phyloP scores from a whole-genome alignment of 2,797 vertebrate genomes.

The Pseudotriccus pelzelni region DNA sequence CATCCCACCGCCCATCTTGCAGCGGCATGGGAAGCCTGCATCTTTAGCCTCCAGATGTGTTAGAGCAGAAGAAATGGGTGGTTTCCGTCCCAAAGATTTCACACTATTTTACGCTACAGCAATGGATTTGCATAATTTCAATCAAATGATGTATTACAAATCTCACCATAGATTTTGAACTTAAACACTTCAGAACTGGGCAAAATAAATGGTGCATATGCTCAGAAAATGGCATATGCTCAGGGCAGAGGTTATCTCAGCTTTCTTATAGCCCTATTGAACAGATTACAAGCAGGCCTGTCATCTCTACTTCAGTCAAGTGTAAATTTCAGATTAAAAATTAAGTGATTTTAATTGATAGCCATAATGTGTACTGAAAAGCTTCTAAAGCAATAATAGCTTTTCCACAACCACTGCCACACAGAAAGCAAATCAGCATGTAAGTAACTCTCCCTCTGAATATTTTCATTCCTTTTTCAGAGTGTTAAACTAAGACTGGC shows the following conservation, averaged over 20 bases:
- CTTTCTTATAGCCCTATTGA: background rate
- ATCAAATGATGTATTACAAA: background rate
- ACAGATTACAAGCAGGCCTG: background rate
- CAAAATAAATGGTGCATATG: background rate
- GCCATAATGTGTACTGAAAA: background rate
- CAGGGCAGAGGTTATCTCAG: background rate
- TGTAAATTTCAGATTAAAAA: background rate
- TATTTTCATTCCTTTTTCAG: background rate
- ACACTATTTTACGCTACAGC: background rate
- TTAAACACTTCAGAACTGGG: background rate
- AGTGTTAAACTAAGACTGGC: background rate
- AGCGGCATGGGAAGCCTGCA: rapidly evolving
- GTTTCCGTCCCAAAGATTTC: background rate
- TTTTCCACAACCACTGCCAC: background rate
- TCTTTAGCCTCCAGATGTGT: rapidly evolving
- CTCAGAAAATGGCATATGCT: background rate
- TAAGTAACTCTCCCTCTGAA: background rate
- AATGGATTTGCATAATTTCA: background rate
- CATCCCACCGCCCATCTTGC: rapidly evolving
- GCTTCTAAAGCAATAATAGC: background rate
- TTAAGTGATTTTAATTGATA: background rate
- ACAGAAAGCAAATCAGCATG: background rate
- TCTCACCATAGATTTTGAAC: background rate
- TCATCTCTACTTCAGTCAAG: background rate
- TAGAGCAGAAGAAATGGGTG: background rate